phyloP scores from a whole-genome alignment of 2,888 invertebrate species.

The Leptarthrus brevirostris region DNA sequence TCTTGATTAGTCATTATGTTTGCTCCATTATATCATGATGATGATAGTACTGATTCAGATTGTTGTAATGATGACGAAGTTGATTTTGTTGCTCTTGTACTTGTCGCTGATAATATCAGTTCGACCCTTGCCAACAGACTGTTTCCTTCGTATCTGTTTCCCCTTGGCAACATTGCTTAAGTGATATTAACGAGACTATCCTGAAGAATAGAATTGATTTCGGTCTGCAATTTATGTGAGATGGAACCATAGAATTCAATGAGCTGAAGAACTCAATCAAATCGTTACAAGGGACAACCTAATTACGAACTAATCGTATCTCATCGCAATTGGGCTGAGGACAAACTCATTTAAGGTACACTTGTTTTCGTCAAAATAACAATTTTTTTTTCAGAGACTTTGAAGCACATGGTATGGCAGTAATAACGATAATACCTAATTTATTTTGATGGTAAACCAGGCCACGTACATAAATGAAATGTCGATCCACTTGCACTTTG shows the following conservation, averaged over 20 bases:
- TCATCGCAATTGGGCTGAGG: background rate
- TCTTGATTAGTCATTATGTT: slow-evolving; percentile 54
- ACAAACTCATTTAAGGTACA: too few species aligned
- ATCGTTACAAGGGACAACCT: slow-evolving; percentile 25
- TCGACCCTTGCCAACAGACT: slow-evolving; percentile 37
- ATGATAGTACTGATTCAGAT: slow-evolving; percentile 39
- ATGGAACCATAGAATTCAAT: background rate
- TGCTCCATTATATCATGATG: slow-evolving; percentile 51
- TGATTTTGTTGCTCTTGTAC: slow-evolving; percentile 33
- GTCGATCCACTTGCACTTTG: too few species aligned
- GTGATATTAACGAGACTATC: background rate
- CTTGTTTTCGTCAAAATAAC: too few species aligned
- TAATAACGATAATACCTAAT: too few species aligned
- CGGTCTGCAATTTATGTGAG: background rate
- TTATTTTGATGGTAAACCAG: too few species aligned
- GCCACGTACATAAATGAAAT: too few species aligned
- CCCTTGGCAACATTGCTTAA: background rate
- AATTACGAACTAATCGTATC: slow-evolving; percentile 17
- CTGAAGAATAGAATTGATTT: background rate
- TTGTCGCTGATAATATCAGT: slow-evolving; percentile 37
- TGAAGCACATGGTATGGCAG: too few species aligned
- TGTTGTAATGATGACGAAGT: slow-evolving; percentile 38
- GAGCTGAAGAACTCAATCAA: slow-evolving; percentile 17
- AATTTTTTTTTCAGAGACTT: too few species aligned
- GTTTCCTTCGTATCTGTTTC: slow-evolving; percentile 1